These are phyloP conservation scores for Isichthys henryi DNA, from an alignment of 2,113 vertebrate species.

Conservation along the genomic window DNA sequence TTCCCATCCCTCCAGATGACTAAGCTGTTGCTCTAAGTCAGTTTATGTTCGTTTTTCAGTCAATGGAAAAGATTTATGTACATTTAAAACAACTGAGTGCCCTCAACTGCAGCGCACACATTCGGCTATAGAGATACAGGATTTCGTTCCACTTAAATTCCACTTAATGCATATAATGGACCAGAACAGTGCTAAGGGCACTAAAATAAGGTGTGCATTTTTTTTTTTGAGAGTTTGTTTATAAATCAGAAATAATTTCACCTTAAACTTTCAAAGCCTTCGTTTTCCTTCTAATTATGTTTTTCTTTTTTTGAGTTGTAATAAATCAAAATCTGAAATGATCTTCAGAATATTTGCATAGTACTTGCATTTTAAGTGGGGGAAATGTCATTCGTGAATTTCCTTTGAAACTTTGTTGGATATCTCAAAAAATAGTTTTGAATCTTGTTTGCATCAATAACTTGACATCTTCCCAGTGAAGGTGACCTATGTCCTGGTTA, in stretches of 20 bases:
- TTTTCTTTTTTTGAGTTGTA: background rate
- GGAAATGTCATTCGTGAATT: background rate
- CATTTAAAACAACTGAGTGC: background rate
- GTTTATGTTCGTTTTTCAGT: background rate
- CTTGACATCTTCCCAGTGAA: background rate
- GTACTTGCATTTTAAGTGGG: background rate
- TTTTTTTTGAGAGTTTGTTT: background rate
- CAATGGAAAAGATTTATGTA: background rate
- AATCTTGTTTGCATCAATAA: background rate
- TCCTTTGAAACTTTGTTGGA: background rate
- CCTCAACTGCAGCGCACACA: background rate
- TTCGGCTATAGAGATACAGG: background rate
- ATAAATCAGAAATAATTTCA: background rate
- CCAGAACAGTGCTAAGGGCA: background rate
- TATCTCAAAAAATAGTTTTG: background rate
- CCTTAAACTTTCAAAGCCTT: background rate
- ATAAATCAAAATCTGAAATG: background rate
- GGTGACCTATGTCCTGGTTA: background rate
- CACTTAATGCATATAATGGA: background rate
- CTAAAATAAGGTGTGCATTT: background rate
- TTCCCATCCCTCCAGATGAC: background rate
- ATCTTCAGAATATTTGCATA: background rate
- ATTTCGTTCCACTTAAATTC: background rate
- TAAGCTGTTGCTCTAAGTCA: background rate
- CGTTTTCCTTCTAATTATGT: background rate